These are phyloP conservation scores for Neodiprion pinetum DNA, from an alignment of 1,140 invertebrate species.

Conservation along the genomic window DNA sequence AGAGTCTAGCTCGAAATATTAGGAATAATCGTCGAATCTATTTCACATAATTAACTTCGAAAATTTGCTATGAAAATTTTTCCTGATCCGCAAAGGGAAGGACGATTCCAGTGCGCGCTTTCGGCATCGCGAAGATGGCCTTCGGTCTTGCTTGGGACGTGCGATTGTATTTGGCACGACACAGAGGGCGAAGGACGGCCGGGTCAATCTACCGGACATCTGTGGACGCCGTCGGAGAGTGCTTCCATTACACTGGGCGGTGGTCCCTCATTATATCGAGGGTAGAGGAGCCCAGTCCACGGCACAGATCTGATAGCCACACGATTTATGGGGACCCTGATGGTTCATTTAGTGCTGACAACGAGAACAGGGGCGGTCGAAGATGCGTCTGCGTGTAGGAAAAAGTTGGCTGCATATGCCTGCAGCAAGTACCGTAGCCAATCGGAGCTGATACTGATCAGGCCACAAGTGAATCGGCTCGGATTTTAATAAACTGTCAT, in stretches of 20 bases:
- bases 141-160: too few species aligned
- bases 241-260: slow-evolving; percentile 47
- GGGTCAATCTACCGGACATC: slow-evolving; percentile 39
- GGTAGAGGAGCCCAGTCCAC: slow-evolving; percentile 32
- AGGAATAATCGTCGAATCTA: too few species aligned
- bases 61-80: too few species aligned
- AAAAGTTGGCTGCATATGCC: neutral
- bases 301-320: slow-evolving; percentile 47
- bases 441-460: too few species aligned
- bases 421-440: too few species aligned
- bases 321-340: slow-evolving; percentile 51
- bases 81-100: too few species aligned
- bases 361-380: slow-evolving; percentile 22
- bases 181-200: slow-evolving; percentile 8
- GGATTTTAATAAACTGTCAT: too few species aligned
- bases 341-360: slow-evolving; percentile 53
- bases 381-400: slow-evolving; percentile 10
- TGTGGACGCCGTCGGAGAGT: slow-evolving; percentile 37
- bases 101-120: too few species aligned
- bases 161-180: neutral
- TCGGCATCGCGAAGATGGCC: too few species aligned
- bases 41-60: too few species aligned
- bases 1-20: too few species aligned
- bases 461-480: too few species aligned
- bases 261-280: slow-evolving; percentile 53